phyloP scores from a whole-genome alignment of 2,113 vertebrate species.

The Oncorhynchus tshawytscha region DNA sequence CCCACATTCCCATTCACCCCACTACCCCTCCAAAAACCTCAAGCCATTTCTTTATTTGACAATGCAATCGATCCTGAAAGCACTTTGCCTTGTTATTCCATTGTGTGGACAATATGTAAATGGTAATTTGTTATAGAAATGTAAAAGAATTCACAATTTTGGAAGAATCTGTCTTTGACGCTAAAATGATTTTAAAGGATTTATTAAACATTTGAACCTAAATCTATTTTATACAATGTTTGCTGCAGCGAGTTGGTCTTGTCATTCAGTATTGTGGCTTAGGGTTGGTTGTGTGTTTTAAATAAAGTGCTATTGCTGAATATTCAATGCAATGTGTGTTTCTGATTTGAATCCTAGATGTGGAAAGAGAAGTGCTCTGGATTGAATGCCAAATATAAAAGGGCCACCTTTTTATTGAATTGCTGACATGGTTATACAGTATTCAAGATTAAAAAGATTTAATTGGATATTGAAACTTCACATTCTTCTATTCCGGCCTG shows the following conservation, averaged over 20 bases:
- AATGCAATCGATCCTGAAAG: conserved; percentile 80
- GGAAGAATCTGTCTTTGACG: conserved; percentile 78
- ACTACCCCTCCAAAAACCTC: conserved; percentile 60
- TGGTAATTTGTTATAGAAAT: conserved; percentile 80
- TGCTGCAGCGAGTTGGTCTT: conserved; percentile 83
- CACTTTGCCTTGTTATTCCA: conserved; percentile 83
- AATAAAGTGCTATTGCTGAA: conserved; percentile 93
- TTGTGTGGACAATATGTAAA: conserved; percentile 77
- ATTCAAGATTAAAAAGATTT: too few species aligned
- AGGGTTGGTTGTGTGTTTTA: conserved; percentile 84
- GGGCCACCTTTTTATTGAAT: too few species aligned
- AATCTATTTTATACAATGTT: conserved; percentile 84
- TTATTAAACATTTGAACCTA: conserved; percentile 75
- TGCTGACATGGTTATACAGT: too few species aligned
- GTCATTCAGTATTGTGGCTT: conserved; percentile 87
- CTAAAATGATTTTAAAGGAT: conserved; percentile 68
- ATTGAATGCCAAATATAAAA: too few species aligned
- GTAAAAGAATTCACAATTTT: conserved; percentile 79
- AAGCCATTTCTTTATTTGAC: conserved; percentile 74
- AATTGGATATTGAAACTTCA: too few species aligned
- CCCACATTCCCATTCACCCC: conserved; percentile 31
- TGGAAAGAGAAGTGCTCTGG: neutral
- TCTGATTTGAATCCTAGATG: conserved; percentile 4
- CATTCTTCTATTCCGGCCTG: too few species aligned
- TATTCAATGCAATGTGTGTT: conserved; percentile 47